Evolutionary conservation across 2,113 vertebrate genomes (phyloP).

Genomic region (Danionella cerebrum): DNA sequence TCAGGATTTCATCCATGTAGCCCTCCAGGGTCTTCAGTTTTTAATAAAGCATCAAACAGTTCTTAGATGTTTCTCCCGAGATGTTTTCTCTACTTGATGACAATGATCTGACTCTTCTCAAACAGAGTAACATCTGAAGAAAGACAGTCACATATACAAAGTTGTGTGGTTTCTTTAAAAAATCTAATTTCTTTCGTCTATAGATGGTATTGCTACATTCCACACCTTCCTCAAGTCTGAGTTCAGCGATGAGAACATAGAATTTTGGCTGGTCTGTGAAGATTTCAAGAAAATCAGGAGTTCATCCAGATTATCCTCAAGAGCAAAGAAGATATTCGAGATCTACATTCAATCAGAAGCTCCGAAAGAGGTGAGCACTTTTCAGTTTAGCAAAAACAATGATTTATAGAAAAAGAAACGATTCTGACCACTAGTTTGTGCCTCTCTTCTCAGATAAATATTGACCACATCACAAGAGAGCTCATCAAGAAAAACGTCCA

Average conservation of each 20-base stretch:
- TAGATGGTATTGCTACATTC: slow-evolving; percentile 66
- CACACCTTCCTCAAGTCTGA: slow-evolving; percentile 69
- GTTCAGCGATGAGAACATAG: slow-evolving; percentile 74
- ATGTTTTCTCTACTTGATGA: too few relatives aligned
- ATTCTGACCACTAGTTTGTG: neutral
- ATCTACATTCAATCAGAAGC: slow-evolving; percentile 61
- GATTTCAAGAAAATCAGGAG: slow-evolving; percentile 64
- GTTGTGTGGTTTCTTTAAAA: too few relatives aligned
- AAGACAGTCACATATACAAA: too few relatives aligned
- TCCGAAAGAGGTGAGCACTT: slow-evolving; percentile 64
- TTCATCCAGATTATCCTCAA: slow-evolving; percentile 53
- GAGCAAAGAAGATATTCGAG: slow-evolving; percentile 70
- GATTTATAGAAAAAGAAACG: neutral
- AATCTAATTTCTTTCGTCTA: too few relatives aligned
- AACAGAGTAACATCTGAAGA: too few relatives aligned
- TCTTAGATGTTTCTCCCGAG: too few relatives aligned
- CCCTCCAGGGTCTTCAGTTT: too few relatives aligned
- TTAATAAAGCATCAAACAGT: too few relatives aligned
- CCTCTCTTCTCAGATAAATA: slow-evolving; percentile 72
- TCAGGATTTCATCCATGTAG: too few relatives aligned
- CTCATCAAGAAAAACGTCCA: slow-evolving; percentile 62
- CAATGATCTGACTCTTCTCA: too few relatives aligned
- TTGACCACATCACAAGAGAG: slow-evolving; percentile 75
- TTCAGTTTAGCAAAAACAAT: too few relatives aligned
- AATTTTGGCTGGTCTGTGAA: slow-evolving; percentile 72